phyloP scores from a whole-genome alignment of 2,113 vertebrate genomes.

The Machaerirhynchus nigripectus region DNA sequence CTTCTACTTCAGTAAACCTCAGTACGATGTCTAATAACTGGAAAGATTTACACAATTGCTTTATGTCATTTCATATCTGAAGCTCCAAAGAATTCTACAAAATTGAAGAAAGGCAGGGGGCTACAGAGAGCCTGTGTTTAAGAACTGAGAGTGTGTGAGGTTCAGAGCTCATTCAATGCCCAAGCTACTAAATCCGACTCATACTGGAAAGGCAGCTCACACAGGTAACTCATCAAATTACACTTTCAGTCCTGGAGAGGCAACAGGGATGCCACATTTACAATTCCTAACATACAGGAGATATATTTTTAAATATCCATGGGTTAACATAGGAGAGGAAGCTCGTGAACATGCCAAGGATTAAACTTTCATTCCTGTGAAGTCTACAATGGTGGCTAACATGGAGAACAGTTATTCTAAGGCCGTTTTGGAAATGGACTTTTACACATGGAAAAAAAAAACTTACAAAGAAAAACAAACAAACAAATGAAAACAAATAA shows the following conservation, averaged over 20 bases:
- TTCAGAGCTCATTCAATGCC: neutral
- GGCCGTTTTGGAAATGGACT: neutral
- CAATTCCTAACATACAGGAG: neutral
- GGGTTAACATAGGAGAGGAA: neutral
- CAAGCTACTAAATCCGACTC: neutral
- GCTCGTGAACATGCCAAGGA: neutral
- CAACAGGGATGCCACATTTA: neutral
- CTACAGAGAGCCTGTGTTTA: neutral
- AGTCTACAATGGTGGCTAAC: neutral
- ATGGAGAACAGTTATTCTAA: neutral
- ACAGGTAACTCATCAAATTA: neutral
- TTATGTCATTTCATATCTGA: constrained; percentile 39
- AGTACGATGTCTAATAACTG: constrained; percentile 41
- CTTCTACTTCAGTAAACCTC: constrained; percentile 33
- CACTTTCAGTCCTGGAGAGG: neutral
- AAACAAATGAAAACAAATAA: neutral
- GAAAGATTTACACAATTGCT: constrained; percentile 42
- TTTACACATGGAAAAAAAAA: neutral
- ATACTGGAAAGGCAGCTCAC: neutral
- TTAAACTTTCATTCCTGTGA: neutral
- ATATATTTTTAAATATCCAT: neutral
- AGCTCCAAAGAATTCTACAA: constrained; percentile 31
- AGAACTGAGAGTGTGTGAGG: neutral
- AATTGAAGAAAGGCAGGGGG: neutral
- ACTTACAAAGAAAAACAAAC: neutral